Percentiles rank a stretch among this genome's conserved stretches.
Conservation (phyloP, 2,113 vertebrate species). For the Gasterosteus aculeatus region DNA sequence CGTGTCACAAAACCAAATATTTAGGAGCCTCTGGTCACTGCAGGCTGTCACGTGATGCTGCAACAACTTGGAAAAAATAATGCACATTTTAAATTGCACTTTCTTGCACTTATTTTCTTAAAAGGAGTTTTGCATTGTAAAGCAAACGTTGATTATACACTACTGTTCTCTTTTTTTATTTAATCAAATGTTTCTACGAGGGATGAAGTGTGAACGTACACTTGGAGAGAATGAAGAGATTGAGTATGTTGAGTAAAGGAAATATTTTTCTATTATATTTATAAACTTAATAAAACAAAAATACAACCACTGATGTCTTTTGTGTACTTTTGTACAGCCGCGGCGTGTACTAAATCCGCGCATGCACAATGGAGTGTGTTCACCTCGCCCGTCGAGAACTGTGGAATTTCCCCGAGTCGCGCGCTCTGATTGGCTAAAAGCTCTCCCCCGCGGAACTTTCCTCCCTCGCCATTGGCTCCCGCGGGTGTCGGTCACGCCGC, state of each 20-base stretch:
- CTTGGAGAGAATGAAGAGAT: neutral
- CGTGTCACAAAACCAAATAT: neutral
- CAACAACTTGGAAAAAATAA: slow-evolving; percentile 15
- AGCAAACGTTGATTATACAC: neutral
- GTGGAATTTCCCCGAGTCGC: slow-evolving; percentile 77
- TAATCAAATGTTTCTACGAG: slow-evolving; percentile 9
- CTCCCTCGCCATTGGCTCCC: slow-evolving; percentile 62
- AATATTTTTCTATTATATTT: slow-evolving; percentile 69
- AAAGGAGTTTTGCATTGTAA: slow-evolving; percentile 10
- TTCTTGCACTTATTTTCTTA: slow-evolving; percentile 20
- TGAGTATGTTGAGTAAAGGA: neutral
- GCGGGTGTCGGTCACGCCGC: slow-evolving; percentile 25
- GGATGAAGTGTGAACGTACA: slow-evolving; percentile 30
- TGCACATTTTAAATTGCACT: slow-evolving; percentile 56
- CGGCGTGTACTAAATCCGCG: slow-evolving; percentile 11
- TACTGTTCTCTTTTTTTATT: neutral
- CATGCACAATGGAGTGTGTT: too few species aligned
- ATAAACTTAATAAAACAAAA: slow-evolving; percentile 49
- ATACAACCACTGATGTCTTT: neutral
- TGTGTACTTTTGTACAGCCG: neutral
- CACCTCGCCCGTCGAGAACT: neutral
- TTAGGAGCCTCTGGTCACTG: neutral
- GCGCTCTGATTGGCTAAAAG: slow-evolving; percentile 32
- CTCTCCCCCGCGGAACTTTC: neutral
- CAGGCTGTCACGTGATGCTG: slow-evolving; percentile 2